phyloP scores from a whole-genome alignment of 2,113 vertebrate genomes.

The Aphelocoma coerulescens region DNA sequence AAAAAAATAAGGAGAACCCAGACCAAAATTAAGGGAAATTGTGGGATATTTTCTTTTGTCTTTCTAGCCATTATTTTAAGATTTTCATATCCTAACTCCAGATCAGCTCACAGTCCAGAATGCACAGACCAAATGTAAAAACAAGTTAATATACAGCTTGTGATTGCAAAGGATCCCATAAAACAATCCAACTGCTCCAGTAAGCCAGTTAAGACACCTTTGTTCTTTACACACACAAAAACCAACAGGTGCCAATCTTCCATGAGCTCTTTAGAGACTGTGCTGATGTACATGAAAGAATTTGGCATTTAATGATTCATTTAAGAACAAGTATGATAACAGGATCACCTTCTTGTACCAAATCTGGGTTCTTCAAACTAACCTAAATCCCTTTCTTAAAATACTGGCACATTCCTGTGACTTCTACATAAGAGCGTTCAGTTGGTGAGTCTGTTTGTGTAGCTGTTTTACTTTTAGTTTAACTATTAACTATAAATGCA shows the following conservation, averaged over 20 bases:
- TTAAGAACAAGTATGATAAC: background rate
- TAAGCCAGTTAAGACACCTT: background rate
- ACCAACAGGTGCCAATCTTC: background rate
- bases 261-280: background rate
- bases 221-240: background rate
- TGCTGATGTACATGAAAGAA: background rate
- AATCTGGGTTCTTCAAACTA: background rate
- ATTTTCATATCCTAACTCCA: background rate
- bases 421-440: background rate
- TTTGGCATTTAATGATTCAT: background rate
- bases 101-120: background rate
- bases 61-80: background rate
- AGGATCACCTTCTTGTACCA: background rate
- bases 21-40: background rate
- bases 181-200: background rate
- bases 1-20: background rate
- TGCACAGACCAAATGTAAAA: background rate
- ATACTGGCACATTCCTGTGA: background rate
- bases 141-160: accelerated
- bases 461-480: background rate
- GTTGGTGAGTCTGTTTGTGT: background rate
- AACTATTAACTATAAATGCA: background rate
- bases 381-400: background rate
- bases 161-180: background rate
- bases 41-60: background rate